These are phyloP conservation scores for Meloidogyne exigua DNA, from an alignment of 1,140 invertebrate genomes.

Conservation along the genomic window DNA sequence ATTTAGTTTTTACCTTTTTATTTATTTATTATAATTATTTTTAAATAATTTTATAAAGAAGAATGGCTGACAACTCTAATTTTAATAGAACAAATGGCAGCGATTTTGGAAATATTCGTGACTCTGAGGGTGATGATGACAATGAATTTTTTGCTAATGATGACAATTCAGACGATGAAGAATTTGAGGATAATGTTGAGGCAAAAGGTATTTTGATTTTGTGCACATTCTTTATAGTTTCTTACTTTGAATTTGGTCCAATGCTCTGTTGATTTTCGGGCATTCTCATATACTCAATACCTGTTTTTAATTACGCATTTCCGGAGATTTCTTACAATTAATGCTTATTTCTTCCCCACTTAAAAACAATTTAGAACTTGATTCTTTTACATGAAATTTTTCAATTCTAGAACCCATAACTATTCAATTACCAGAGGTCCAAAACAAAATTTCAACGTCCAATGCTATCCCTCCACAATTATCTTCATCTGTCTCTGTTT, in stretches of 20 bases:
- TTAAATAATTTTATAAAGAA: neutral
- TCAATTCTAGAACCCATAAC: neutral
- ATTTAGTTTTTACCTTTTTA: neutral
- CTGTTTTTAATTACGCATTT: too few relatives aligned
- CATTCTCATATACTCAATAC: too few relatives aligned
- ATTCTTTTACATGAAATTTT: too few relatives aligned
- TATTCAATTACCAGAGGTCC: neutral
- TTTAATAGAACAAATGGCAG: neutral
- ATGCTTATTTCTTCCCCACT: too few relatives aligned
- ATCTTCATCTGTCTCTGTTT: neutral
- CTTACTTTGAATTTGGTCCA: too few relatives aligned
- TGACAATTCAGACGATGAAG: neutral
- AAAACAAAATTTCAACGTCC: neutral
- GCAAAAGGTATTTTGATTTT: too few relatives aligned
- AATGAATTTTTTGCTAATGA: slow-evolving; percentile 13
- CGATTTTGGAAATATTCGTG: slow-evolving; percentile 14
- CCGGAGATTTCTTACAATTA: too few relatives aligned
- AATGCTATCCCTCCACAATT: neutral
- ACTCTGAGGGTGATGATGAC: slow-evolving; percentile 10
- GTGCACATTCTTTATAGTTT: too few relatives aligned
- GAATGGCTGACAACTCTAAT: neutral
- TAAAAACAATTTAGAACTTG: too few relatives aligned
- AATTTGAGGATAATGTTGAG: neutral
- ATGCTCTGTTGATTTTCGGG: too few relatives aligned
- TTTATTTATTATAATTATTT: neutral